phyloP scores from a whole-genome alignment of 2,888 invertebrate genomes.

The Melangyna quadrimaculata region DNA sequence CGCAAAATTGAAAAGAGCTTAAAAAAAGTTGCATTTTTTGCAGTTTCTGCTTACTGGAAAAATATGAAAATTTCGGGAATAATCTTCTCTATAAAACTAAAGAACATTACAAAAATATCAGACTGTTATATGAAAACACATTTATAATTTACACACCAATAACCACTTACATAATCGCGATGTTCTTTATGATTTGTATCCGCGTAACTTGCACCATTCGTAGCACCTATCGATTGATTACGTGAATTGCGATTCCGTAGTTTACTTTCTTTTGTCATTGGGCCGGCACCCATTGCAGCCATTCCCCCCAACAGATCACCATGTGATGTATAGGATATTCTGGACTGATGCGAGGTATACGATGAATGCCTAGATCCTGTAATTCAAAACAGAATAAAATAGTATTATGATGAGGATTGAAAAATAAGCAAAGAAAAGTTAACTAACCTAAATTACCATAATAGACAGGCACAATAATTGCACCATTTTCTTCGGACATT shows the following conservation, averaged over 20 bases:
- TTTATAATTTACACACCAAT: too few species aligned
- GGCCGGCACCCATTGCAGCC: slow-evolving; percentile 80
- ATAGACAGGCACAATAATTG: slow-evolving; percentile 95
- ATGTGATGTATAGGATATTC: slow-evolving; percentile 96
- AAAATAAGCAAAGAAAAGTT: not conserved
- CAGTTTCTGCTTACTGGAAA: too few species aligned
- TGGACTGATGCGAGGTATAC: slow-evolving; percentile 96
- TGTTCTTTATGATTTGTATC: slow-evolving; percentile 86
- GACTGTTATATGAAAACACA: too few species aligned
- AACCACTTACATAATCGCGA: slow-evolving; percentile 89
- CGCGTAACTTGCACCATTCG: slow-evolving; percentile 83
- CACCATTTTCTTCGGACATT: slow-evolving; percentile 98
- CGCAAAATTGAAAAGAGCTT: too few species aligned
- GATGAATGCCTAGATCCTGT: slow-evolving; percentile 94
- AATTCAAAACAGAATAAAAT: not conserved
- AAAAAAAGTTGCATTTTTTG: too few species aligned
- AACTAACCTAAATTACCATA: slow-evolving; percentile 89
- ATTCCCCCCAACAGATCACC: slow-evolving; percentile 93
- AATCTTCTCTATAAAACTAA: too few species aligned
- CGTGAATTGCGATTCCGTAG: slow-evolving; percentile 89
- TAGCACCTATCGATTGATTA: slow-evolving; percentile 85
- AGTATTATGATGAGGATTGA: not conserved
- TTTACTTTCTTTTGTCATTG: slow-evolving; percentile 91
- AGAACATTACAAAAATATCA: too few species aligned
- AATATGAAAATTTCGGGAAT: too few species aligned